These are phyloP conservation scores for Lordiphosa collinella DNA, from an alignment of 1,140 invertebrate species.

Conservation along the genomic window DNA sequence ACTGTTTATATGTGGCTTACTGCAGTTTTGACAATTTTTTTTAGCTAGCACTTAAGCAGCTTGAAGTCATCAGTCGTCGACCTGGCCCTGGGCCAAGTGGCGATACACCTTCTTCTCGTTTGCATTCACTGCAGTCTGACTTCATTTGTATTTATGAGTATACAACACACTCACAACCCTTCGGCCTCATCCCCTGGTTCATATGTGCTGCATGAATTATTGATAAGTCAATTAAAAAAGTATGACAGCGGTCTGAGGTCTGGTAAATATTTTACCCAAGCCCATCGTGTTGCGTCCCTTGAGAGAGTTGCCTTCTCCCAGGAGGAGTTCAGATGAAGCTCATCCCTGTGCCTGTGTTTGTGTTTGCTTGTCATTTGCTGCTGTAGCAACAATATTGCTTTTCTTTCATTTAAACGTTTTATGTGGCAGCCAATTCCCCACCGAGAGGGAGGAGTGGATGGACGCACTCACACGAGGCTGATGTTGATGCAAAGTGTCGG, in stretches of 20 bases:
- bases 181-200: not conserved
- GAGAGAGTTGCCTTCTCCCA: not conserved
- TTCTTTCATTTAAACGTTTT: slow-evolving; percentile 54
- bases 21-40: no score
- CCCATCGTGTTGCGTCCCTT: slow-evolving; percentile 7
- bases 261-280: slow-evolving; percentile 60
- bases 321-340: slow-evolving; percentile 2
- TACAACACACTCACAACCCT: slow-evolving; percentile 18
- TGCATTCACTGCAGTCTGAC: slow-evolving; percentile 41
- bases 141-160: slow-evolving; percentile 70
- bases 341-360: slow-evolving; percentile 7
- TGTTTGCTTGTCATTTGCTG: slow-evolving; percentile 39
- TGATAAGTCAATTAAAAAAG: slow-evolving; percentile 79
- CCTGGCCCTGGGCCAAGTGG: slow-evolving; percentile 29
- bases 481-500: slow-evolving; percentile 20
- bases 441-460: not conserved
- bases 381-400: slow-evolving; percentile 23
- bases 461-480: not conserved
- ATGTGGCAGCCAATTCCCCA: slow-evolving; percentile 25
- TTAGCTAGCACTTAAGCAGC: no score
- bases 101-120: slow-evolving; percentile 20
- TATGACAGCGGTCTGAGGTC: slow-evolving; percentile 70
- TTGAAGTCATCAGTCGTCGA: slow-evolving; percentile 26
- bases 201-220: slow-evolving; percentile 69
- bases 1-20: no score